Conservation (phyloP, 1,140 invertebrate genomes). For the Temnothorax nylanderi region DNA sequence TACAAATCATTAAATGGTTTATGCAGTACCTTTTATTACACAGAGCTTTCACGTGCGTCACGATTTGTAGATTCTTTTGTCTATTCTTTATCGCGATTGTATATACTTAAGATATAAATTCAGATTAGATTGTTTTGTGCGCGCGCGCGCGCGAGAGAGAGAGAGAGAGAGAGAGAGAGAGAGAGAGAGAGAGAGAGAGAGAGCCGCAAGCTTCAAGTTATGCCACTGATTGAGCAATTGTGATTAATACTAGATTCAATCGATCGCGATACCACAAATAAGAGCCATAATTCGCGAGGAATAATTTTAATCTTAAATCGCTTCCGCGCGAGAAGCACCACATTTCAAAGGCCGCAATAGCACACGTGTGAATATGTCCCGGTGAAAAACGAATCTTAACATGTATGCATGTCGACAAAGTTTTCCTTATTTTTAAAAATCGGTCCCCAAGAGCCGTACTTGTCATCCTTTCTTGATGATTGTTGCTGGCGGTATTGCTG, state of each 20-base stretch:
- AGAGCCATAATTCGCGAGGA: not conserved
- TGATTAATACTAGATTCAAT: slow-evolving; percentile 6
- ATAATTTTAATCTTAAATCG: slow-evolving; percentile 4
- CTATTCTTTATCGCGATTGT: not conserved
- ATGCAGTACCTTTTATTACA: not conserved
- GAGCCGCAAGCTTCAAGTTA: not conserved
- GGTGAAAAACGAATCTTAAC: slow-evolving; percentile 78
- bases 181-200: not conserved
- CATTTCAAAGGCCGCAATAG: not conserved
- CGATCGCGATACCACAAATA: not conserved
- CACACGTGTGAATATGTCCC: not conserved
- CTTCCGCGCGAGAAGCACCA: not conserved
- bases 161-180: not conserved
- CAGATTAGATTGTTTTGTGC: not conserved
- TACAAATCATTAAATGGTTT: not conserved
- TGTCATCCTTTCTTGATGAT: slow-evolving; percentile 82
- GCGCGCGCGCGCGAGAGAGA: too few species aligned
- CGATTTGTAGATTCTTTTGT: not conserved
- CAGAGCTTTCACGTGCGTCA: not conserved
- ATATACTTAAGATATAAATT: not conserved
- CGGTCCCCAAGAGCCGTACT: slow-evolving; percentile 89
- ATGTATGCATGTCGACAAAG: slow-evolving; percentile 90
- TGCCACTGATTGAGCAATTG: slow-evolving; percentile 4
- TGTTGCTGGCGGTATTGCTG: slow-evolving; percentile 75
- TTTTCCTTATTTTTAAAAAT: slow-evolving; percentile 90